Conservation (phyloP, 1,140 invertebrate species). For the Caenorhabditis latens region DNA sequence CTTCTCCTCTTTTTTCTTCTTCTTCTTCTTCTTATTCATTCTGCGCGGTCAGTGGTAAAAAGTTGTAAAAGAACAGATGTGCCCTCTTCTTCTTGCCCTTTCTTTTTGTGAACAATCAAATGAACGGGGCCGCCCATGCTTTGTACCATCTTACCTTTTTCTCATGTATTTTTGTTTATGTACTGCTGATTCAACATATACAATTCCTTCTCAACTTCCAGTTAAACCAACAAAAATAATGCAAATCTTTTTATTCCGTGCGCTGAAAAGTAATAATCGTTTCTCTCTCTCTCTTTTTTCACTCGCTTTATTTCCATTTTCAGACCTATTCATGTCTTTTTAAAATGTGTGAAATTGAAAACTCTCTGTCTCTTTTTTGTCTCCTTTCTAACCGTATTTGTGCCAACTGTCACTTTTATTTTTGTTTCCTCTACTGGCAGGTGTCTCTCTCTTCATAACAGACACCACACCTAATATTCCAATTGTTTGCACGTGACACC, state of each 20-base stretch:
- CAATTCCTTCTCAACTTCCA: neutral
- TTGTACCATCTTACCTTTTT: neutral
- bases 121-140: too few relatives aligned
- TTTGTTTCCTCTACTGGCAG: neutral
- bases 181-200: neutral
- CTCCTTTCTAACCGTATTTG: conserved; percentile 7
- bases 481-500: neutral
- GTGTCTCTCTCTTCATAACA: neutral
- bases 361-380: neutral
- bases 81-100: neutral
- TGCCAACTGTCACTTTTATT: conserved; percentile 21
- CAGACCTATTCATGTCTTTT: conserved; percentile 23
- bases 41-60: conserved; percentile 45
- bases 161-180: too few relatives aligned
- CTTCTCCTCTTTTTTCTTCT: neutral
- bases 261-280: conserved; percentile 37
- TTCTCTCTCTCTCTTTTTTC: conserved; percentile 16
- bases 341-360: conserved; percentile 4
- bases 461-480: neutral
- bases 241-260: neutral
- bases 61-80: conserved; percentile 54
- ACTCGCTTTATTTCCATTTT: neutral
- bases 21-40: neutral
- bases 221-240: neutral
- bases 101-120: neutral